phyloP scores from a whole-genome alignment of 1,140 invertebrate genomes.

The Pygmarrhopalites habei region DNA sequence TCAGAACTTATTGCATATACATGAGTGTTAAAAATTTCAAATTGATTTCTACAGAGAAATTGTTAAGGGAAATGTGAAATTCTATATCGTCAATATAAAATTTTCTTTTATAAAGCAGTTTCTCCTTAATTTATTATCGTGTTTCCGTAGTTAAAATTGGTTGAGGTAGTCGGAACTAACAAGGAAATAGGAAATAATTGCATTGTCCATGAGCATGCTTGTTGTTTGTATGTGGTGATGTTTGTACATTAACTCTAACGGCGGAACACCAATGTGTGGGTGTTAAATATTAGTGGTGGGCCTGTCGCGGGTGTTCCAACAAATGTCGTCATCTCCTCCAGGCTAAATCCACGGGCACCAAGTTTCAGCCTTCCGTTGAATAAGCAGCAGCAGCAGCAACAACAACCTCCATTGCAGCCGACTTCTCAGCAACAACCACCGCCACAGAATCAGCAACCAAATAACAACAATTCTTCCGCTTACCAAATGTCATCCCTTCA shows the following conservation, averaged over 20 bases:
- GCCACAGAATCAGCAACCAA: slow-evolving; percentile 7
- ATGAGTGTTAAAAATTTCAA: no score
- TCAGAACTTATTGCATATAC: no score
- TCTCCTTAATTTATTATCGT: no score
- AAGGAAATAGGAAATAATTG: no score
- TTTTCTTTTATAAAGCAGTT: neutral
- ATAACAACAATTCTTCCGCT: neutral
- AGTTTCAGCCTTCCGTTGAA: slow-evolving; percentile 58
- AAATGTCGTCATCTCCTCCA: slow-evolving; percentile 51
- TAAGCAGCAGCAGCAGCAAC: slow-evolving; percentile 37
- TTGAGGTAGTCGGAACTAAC: no score
- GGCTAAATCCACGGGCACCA: slow-evolving; percentile 78
- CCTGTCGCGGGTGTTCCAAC: slow-evolving; percentile 34
- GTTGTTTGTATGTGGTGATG: neutral
- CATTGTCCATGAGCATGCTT: neutral
- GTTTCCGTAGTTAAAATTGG: no score
- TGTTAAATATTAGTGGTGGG: slow-evolving; percentile 14
- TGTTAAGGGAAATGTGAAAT: no score
- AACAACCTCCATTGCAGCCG: slow-evolving; percentile 27
- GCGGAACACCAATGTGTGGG: slow-evolving; percentile 17
- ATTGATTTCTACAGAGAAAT: no score
- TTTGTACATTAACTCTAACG: slow-evolving; percentile 11
- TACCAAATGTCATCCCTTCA: neutral
- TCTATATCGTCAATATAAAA: no score
- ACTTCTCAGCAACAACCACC: slow-evolving; percentile 18